Base-by-base conservation (phyloP, 2,888 invertebrate genomes). In the Drosophila antonietae region DNA sequence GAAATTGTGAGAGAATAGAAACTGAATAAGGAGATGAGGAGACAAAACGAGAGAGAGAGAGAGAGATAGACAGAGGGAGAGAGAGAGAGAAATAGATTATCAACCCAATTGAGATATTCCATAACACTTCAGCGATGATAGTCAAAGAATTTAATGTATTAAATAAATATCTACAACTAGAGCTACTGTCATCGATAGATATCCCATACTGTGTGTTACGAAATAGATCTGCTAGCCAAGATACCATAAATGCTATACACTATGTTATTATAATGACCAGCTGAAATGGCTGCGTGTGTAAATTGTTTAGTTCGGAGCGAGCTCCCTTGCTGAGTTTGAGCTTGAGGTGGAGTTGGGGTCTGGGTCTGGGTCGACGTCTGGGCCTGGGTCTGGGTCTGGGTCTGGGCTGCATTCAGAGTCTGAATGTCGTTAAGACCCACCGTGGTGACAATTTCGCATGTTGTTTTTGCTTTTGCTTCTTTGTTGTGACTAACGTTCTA, bases 241-340 rank as follows among this genome's bases (percentile, higher is more conserved):
- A 14, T 56, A n/a, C 57, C 10, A 3, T 10, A 8, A 20, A 9
- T 2, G n/a, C 10, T 4, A 46, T 76, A 66, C 80, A 14, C 71
- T 80, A 49, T n/a, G 14, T 52, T 64, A 73, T 78, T 85, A 72
- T 82, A 84, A 81, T 75, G 44, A 46, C 47, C 28, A 56, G 47
- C 61, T 35, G 53, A 82, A 83, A 75, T 72, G 59, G 37, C 62
- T 39, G 81, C 59, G 64, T 76, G 80, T 70, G 71, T 76, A 60
- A 80, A 75, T 68, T 57, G 51, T 61, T 62, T 41, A 31, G 55
- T 41, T 56, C 55, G 28, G 18, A 39, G 52, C 20, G 51, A 35
- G 51, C 35, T 51, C 18, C 52, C 39, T 37, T 46, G 37, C 55
- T 28, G 37, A 37, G 49, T 69, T 39, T 20, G 46, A 23, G 43